Evolutionary conservation across 1,140 invertebrate genomes (phyloP), one percentile per base, ranked within the genome.

Genomic region (Drosophila ficusphila): DNA sequence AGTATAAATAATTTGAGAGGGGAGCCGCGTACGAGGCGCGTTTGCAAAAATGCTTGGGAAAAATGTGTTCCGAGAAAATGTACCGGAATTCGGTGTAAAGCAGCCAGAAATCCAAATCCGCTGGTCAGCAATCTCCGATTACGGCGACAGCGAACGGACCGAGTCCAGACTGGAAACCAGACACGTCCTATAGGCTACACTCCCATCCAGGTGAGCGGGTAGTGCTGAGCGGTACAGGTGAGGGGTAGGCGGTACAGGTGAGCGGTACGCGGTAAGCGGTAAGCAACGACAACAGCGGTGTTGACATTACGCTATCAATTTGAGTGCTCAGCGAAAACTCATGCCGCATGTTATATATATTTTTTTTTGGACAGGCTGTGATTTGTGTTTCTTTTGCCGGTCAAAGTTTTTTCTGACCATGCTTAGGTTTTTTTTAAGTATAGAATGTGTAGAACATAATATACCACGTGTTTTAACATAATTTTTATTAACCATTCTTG

Each of bases 11-110:
- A 64, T 47, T 61, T 61, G 60, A 64, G 60, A 46, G 60, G 60
- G 39, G 58, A 57, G 21, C 64, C 39, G 33, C 27, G 39, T 12
- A n/a, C n/a, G n/a, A 27, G 42, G 47, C 58, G 78, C 48, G 60
- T 65, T 41, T 62, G 57, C 60, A 70, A 76, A 83, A 75, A 67
- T 74, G 77, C 85, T 78, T 89, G 86, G 86, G 86, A 89, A 89
- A 89, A 89, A 78, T 71, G 76, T 73, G 64, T 89, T 89, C 86
- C 85, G 76, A 83, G 86, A 89, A 89, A 89, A 89, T 85, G 77
- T 85, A 85, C 86, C 86, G 86, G 86, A 89, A 89, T 89, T 89
- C 73, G 75, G 70, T 85, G 85, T 73, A 85, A 81, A 82, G 75
- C 77, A 81, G 52, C 64, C 64, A 76, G 53, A 44, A 70, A 67